A percentile compares a stretch with the other conserved stretches of the same genome.
These are phyloP conservation scores for Eulemur albifrons DNA, from an alignment of 2,797 vertebrate species.

Conservation along the genomic window DNA sequence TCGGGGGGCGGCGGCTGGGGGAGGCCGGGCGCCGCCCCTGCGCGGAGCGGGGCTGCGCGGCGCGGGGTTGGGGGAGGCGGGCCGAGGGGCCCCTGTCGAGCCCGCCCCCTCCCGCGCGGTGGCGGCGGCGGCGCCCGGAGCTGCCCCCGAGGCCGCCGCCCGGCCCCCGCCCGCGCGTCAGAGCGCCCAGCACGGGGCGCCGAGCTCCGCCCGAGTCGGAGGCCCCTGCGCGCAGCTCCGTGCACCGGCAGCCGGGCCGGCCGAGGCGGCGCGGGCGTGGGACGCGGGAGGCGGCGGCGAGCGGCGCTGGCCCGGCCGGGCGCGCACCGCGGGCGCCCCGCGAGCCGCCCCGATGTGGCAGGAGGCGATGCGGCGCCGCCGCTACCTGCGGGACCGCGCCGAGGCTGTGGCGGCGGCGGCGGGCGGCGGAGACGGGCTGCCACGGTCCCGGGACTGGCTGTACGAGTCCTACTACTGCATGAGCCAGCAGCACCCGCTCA, in stretches of 20 bases:
- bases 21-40: conserved; percentile 24
- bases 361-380: conserved; percentile 91
- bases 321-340: conserved; percentile 55
- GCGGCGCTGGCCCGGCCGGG: conserved; percentile 80
- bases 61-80: neutral
- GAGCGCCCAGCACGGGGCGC: conserved; percentile 49
- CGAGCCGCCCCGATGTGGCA: conserved; percentile 88
- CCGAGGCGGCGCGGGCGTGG: conserved; percentile 88
- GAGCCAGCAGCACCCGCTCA: conserved; percentile 99
- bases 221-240: conserved; percentile 88
- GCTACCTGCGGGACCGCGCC: conserved; percentile 93
- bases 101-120: conserved; percentile 48
- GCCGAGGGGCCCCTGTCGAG: neutral
- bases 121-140: conserved; percentile 27
- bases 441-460: conserved; percentile 93
- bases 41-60: neutral
- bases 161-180: conserved; percentile 35
- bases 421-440: conserved; percentile 73
- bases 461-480: conserved; percentile 98
- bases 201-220: conserved; percentile 71
- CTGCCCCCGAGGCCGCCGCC: conserved; percentile 52
- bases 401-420: conserved; percentile 85
- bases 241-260: conserved; percentile 87
- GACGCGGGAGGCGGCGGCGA: conserved; percentile 75
- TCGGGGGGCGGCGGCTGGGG: conserved; percentile 28